These are phyloP conservation scores for Lophotriccus pileatus DNA, from an alignment of 2,797 vertebrate species.

Conservation along the genomic window DNA sequence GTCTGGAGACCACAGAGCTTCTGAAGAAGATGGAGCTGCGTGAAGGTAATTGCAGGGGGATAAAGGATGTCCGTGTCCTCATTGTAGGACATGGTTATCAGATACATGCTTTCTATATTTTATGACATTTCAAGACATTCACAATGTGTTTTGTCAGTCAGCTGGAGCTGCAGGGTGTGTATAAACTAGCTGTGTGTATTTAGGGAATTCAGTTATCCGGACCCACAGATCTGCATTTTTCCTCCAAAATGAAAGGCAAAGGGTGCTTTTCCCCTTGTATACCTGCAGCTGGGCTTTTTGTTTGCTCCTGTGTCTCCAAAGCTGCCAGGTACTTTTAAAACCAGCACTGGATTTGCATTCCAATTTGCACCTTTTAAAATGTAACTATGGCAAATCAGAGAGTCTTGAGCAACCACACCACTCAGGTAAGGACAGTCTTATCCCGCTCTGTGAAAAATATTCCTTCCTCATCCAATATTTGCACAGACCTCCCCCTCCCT, in stretches of 20 bases:
- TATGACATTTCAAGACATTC: not conserved
- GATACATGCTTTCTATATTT: not conserved
- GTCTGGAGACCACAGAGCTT: slow-evolving; percentile 9
- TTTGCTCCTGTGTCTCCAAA: not conserved
- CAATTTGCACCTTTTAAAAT: not conserved
- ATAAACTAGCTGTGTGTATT: not conserved
- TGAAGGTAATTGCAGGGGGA: not conserved
- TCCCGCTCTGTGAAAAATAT: rapidly evolving
- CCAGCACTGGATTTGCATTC: not conserved
- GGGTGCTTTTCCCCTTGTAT: not conserved
- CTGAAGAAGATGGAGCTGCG: not conserved
- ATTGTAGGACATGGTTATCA: not conserved
- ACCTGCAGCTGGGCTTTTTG: not conserved
- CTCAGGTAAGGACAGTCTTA: not conserved
- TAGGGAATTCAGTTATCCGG: not conserved
- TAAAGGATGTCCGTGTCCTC: not conserved
- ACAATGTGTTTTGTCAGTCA: not conserved
- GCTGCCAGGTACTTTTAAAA: not conserved
- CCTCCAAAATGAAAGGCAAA: not conserved
- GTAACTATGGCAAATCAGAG: not conserved
- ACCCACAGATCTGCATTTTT: rapidly evolving
- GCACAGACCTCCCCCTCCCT: not conserved
- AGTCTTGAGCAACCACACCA: rapidly evolving
- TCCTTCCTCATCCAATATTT: not conserved
- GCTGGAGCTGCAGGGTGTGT: not conserved